Conservation (phyloP, 1,140 invertebrate genomes). For the Harpegnathos saltator region DNA sequence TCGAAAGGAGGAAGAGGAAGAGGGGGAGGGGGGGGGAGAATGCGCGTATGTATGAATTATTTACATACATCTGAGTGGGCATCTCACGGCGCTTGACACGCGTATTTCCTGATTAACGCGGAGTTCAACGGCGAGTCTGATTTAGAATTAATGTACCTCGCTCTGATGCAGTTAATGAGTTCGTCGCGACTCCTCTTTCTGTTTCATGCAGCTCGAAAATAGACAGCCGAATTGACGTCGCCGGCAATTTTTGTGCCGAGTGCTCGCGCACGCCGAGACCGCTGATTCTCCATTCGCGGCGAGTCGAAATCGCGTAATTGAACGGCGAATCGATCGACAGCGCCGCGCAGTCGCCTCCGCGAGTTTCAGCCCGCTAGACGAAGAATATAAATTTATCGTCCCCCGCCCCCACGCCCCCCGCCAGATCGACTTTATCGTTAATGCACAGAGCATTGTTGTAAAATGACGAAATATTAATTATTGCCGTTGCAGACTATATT, state of each 20-base stretch:
- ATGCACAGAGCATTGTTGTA: no score
- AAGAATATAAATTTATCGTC: no score
- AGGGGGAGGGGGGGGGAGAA: not conserved
- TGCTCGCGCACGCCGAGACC: not conserved
- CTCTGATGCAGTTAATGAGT: conserved; percentile 39
- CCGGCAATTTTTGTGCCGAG: not conserved
- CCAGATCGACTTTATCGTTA: no score
- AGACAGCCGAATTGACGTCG: conserved; percentile 21
- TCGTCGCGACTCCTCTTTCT: conserved; percentile 5
- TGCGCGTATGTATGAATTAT: not conserved
- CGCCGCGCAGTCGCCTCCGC: not conserved
- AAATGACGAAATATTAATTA: no score
- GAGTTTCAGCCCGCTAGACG: no score
- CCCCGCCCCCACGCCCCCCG: no score
- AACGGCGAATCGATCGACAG: not conserved
- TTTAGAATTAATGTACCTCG: conserved; percentile 20
- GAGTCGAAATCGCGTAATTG: conserved; percentile 1
- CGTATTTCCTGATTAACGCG: conserved; percentile 35
- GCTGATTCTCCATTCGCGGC: not conserved
- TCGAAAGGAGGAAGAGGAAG: no score
- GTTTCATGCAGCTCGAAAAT: conserved; percentile 1
- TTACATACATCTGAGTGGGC: not conserved
- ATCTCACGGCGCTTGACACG: not conserved
- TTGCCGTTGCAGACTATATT: no score
- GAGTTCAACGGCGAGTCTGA: conserved; percentile 5